Evolutionary conservation across 2,888 invertebrate genomes (phyloP), one percentile per base, ranked within the genome.

Genomic region (Euplagia quadripunctaria): DNA sequence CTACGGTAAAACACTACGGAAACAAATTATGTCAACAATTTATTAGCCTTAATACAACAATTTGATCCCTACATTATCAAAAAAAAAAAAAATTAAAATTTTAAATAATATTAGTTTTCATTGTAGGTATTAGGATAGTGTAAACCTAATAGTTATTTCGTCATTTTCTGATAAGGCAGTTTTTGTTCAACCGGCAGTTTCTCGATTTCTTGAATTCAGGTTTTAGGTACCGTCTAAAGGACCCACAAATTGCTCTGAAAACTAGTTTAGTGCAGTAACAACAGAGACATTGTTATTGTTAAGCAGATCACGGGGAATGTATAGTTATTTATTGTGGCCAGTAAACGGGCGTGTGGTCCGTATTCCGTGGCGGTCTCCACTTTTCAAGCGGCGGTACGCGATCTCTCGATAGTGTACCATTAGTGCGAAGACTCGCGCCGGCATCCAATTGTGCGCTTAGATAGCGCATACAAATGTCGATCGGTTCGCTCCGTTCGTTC

Each of bases 391-490:
- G 89, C 87, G 86, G 88, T 87, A 85, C 85, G 92, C 93, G 95
- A 95, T 95, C 92, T 91, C 87, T 91, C 92, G 95, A 96, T 96
- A 96, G 92, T 94, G 95, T 93, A 94, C 94, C 95, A 95, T 95
- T 95, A 95, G 96, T 94, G 96, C 95, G 94, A 95, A 94, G 92
- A 92, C 86, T 94, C 95, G 94, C 95, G 93, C 95, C 95, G 95
- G 94, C 94, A 89, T 94, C 95, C 95, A 96, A 96, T 96, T 96
- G 96, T 95, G 93, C 93, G 92, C 92, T 94, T 95, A 94, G 96
- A 96, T 95, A 95, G 92, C 93, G 95, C 94, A 96, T 96, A 96
- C 96, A 96, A 95, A 96, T 93, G 96, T 95, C 95, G 94, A 94
- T 94, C 94, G 94, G 89, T 82, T 82, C 86, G 86, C 88, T 85